phyloP scores from a whole-genome alignment of 2,888 invertebrate genomes.

The Herminia tarsipennalis region DNA sequence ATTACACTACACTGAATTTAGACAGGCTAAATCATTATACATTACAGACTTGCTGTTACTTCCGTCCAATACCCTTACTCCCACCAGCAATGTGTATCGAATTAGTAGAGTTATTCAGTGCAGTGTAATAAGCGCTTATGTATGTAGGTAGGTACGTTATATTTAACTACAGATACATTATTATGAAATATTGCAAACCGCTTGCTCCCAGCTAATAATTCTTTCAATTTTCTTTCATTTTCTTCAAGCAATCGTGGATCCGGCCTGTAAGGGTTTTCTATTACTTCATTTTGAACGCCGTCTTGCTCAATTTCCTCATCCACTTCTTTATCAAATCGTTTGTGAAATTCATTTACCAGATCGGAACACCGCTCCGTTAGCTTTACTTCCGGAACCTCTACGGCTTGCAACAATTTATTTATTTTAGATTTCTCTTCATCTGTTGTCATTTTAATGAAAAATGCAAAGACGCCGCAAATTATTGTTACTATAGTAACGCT shows the following conservation, averaged over 20 bases:
- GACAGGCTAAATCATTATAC: no score
- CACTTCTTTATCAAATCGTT: constrained; percentile 57
- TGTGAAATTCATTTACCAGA: constrained; percentile 64
- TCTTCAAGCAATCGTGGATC: constrained; percentile 63
- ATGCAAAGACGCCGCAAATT: no score
- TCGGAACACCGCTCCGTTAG: constrained; percentile 66
- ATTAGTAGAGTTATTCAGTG: no score
- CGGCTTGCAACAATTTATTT: constrained; percentile 65
- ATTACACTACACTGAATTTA: no score
- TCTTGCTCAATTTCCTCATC: constrained; percentile 51
- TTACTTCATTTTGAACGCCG: constrained; percentile 26
- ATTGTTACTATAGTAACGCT: constrained; percentile 27
- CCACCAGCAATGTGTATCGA: no score
- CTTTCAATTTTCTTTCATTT: constrained; percentile 64
- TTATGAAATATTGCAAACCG: constrained; percentile 44
- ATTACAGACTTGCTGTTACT: no score
- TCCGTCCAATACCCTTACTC: no score
- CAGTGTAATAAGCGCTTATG: no score
- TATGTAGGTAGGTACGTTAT: no score
- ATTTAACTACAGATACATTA: not conserved
- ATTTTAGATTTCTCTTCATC: constrained; percentile 75
- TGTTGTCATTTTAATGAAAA: constrained; percentile 71
- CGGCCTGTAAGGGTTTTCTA: constrained; percentile 70
- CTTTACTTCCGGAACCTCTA: constrained; percentile 71
- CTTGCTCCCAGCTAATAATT: constrained; percentile 57